phyloP scores from a whole-genome alignment of 2,797 vertebrate species.

The Amphiprion clarkii region DNA sequence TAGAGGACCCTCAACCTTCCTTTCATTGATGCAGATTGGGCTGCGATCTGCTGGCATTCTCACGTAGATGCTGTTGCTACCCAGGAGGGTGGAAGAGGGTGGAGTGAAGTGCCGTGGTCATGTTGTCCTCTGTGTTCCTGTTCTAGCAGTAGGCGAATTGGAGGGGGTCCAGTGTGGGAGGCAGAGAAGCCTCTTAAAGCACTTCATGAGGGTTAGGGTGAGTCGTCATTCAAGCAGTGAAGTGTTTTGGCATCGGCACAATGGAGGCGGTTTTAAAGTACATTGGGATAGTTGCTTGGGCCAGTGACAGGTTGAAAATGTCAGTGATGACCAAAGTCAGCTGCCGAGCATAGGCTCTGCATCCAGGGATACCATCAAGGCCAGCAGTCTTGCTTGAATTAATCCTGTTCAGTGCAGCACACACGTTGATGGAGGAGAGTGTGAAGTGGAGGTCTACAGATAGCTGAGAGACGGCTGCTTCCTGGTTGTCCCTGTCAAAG shows the following conservation, averaged over 20 bases:
- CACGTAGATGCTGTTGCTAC: background rate
- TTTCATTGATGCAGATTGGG: background rate
- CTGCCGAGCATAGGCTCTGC: background rate
- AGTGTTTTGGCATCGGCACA: background rate
- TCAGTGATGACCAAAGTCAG: background rate
- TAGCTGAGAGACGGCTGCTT: background rate
- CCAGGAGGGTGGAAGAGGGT: background rate
- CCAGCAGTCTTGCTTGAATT: background rate
- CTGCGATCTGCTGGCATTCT: background rate
- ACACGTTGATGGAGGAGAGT: too few species aligned
- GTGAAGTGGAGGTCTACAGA: background rate
- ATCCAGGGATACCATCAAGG: background rate
- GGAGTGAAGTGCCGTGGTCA: background rate
- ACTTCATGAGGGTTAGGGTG: conserved; percentile 22
- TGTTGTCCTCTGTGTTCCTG: background rate
- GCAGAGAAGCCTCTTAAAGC: background rate
- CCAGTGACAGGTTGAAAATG: background rate
- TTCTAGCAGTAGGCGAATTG: background rate
- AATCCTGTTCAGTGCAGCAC: background rate
- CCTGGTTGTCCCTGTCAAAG: background rate
- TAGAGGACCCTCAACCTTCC: background rate
- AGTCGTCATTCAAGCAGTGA: conserved; percentile 5
- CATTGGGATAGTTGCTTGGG: background rate
- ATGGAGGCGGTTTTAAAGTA: background rate
- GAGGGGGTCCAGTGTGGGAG: background rate